A percentile compares a stretch with the other conserved stretches of the same genome.
Conservation (phyloP, 2,888 invertebrate species). For the Chrysolina haemoptera region DNA sequence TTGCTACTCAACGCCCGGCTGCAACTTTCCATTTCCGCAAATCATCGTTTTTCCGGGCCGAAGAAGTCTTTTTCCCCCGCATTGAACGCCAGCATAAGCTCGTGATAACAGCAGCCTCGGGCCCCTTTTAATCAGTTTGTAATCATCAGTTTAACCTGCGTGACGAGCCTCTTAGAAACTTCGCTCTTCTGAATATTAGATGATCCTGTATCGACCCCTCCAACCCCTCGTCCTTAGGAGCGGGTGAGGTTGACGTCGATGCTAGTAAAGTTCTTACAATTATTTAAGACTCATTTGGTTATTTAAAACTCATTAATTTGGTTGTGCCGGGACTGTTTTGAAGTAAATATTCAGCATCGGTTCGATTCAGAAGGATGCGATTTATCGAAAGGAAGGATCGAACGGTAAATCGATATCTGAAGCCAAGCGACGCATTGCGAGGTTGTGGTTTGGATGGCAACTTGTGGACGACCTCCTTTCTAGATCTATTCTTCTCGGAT, state of each 20-base stretch:
- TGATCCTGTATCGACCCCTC: neutral
- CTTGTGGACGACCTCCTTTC: too few relatives aligned
- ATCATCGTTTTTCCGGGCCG: conserved; percentile 10
- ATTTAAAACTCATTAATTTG: neutral
- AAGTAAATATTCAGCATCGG: too few relatives aligned
- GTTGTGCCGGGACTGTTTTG: too few relatives aligned
- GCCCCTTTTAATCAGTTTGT: conserved; percentile 66
- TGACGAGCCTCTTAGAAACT: conserved; percentile 61
- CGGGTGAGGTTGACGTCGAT: neutral
- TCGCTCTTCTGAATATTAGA: conserved; percentile 20
- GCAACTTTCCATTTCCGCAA: conserved; percentile 9
- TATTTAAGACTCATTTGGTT: too few relatives aligned
- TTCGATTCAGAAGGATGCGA: too few relatives aligned
- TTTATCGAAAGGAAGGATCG: too few relatives aligned
- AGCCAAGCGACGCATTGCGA: too few relatives aligned
- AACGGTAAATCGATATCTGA: too few relatives aligned
- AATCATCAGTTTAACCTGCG: conserved; percentile 67
- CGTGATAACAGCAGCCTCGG: conserved; percentile 62
- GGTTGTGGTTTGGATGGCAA: too few relatives aligned
- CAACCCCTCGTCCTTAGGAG: neutral
- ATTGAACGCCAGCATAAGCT: conserved; percentile 59
- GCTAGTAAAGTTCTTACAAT: too few relatives aligned
- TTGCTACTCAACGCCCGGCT: neutral
- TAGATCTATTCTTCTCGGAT: too few relatives aligned
- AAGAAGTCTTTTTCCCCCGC: conserved; percentile 13